Evolutionary conservation across 2,797 vertebrate genomes (phyloP), one percentile per base, ranked within the genome.

Genomic region (Leptodactylus fallax): DNA sequence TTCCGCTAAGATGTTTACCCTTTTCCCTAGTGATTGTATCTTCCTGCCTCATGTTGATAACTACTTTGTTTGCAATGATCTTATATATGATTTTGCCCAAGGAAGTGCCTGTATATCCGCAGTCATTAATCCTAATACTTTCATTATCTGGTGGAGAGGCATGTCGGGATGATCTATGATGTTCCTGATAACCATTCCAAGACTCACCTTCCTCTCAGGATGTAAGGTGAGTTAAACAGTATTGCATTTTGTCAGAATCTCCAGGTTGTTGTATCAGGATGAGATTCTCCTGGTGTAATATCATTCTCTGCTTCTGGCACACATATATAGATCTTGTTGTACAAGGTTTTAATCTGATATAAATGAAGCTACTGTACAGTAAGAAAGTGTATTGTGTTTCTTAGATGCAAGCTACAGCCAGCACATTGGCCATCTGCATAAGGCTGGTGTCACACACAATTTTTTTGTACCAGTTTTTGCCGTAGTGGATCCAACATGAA

Each of bases 61-160:
- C 72, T 53, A 53, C 72, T 77, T 19, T 51, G 72, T 77, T 53
- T 51, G 47, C 47, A 77, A n/a, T 23, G n/a, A 77, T 77, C 47
- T 51, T 77, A 53, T 77, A 77, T 77, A 49, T 53, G 72, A 77
- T 77, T 77, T 77, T 23, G n/a, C 72, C 72, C 72, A 51, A 77
- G 72, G 72, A 77, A 77, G 21, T 77, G 49, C 47, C 72, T 51
- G 17, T 53, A 76, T 76, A 76, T 13, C 47, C 21, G 6, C n/a
- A 76, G 49, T 77, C 72, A 77, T 77, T 77, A 77, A 77, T 77
- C 72, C 49, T 77, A 77, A 53, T 77, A 53, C 72, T 77, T 77
- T 77, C 72, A 77, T 77, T 77, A 77, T 77, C 47, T 77, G 49
- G 21, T 13, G 72, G 49, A 77, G 72, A 77, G 72, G 12, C 49